These are phyloP conservation scores for Proteles cristata DNA, from an alignment of 2,113 vertebrate genomes.

Conservation along the genomic window DNA sequence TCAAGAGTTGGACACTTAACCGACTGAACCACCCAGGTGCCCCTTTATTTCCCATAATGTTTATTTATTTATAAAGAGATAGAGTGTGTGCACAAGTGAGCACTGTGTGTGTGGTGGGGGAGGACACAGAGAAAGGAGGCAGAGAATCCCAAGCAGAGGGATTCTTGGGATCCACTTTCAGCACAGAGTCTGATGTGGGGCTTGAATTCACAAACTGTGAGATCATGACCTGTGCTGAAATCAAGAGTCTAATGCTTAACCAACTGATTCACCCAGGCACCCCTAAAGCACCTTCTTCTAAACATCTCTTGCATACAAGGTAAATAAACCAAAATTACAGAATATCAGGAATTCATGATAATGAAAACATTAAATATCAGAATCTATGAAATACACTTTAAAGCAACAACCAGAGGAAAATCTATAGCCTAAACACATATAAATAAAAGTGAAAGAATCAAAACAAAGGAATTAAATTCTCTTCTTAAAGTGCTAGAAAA, in stretches of 20 bases:
- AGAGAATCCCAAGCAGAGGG: no score
- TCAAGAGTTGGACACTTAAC: no score
- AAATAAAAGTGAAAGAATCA: not conserved
- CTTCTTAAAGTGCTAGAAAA: not conserved
- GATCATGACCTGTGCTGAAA: not conserved
- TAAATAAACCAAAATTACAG: not conserved
- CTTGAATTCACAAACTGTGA: not conserved
- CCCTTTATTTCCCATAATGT: no score
- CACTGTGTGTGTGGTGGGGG: no score
- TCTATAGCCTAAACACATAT: not conserved
- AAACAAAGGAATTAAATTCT: no score
- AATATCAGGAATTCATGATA: not conserved
- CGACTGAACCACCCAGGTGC: no score
- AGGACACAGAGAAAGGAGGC: no score
- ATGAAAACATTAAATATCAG: constrained; percentile 18
- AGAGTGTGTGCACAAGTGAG: no score
- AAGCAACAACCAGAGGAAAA: not conserved
- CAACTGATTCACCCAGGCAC: not conserved
- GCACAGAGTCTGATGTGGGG: no score
- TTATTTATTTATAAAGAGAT: no score
- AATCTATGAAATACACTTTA: not conserved
- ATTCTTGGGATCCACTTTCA: no score
- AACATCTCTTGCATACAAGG: not conserved
- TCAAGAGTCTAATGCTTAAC: no score
- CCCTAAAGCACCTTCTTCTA: not conserved